Evolutionary conservation across 2,113 vertebrate genomes (phyloP).

Genomic region (Numida meleagris): DNA sequence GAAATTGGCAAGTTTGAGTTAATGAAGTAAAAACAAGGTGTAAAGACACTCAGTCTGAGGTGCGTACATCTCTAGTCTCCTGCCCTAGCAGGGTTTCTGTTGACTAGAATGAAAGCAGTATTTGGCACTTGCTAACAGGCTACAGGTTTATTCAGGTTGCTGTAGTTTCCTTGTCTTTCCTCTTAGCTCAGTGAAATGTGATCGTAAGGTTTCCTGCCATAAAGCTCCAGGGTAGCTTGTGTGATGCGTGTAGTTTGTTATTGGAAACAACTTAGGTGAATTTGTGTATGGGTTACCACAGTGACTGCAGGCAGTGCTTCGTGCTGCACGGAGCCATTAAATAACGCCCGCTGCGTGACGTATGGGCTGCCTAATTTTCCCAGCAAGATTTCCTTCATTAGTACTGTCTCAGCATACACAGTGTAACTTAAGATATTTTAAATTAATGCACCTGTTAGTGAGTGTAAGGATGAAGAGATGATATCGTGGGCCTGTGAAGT

Average conservation of each 20-base stretch:
- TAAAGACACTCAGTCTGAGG: neutral
- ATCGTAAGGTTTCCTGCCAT: slow-evolving; percentile 33
- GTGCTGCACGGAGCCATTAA: neutral
- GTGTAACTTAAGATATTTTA: neutral
- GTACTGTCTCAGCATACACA: neutral
- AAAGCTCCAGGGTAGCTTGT: slow-evolving; percentile 4
- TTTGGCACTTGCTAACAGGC: neutral
- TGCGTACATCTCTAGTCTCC: neutral
- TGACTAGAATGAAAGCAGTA: neutral
- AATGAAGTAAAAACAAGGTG: slow-evolving; percentile 8
- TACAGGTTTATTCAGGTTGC: neutral
- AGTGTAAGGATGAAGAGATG: slow-evolving; percentile 46
- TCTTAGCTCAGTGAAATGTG: neutral
- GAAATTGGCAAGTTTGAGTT: neutral
- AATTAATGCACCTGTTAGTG: slow-evolving; percentile 53
- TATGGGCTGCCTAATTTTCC: slow-evolving; percentile 17
- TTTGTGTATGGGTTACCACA: slow-evolving; percentile 48
- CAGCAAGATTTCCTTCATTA: slow-evolving; percentile 45
- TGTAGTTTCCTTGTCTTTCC: slow-evolving; percentile 5
- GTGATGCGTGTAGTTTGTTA: slow-evolving; percentile 51
- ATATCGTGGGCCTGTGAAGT: slow-evolving; percentile 24
- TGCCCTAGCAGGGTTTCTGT: neutral
- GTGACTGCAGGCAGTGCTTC: neutral
- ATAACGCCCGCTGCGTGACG: neutral
- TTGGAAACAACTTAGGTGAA: slow-evolving; percentile 18